phyloP scores from a whole-genome alignment of 2,797 vertebrate genomes.

The Pangasius krempfi region DNA sequence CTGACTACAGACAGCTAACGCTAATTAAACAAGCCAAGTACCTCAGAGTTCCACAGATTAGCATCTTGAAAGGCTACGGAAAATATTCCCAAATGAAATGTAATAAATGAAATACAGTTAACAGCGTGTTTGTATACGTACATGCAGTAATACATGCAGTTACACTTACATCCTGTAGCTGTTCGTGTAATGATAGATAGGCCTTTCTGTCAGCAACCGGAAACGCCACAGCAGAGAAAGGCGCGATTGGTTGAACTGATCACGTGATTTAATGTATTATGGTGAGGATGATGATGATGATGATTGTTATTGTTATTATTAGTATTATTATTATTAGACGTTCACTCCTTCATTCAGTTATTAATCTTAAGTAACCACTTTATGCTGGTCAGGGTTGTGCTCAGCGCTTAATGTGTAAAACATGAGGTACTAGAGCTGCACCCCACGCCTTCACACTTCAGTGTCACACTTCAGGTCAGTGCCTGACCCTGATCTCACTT shows the following conservation, averaged over 20 bases:
- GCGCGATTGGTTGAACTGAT: neutral
- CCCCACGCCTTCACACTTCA: neutral
- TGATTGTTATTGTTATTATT: neutral
- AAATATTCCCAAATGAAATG: neutral
- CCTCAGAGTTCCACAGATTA: neutral
- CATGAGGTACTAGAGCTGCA: neutral
- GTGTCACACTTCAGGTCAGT: neutral
- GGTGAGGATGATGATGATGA: neutral
- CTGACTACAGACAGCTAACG: neutral
- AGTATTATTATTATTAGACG: too few species aligned
- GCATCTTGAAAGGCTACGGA: neutral
- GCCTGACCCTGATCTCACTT: neutral
- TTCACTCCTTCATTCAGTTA: too few species aligned
- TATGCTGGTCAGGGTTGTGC: neutral
- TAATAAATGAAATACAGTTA: neutral
- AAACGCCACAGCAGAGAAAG: neutral
- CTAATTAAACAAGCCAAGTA: constrained; percentile 2
- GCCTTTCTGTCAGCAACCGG: neutral
- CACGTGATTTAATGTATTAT: constrained; percentile 7
- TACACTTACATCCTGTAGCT: constrained; percentile 22
- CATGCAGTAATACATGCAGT: neutral
- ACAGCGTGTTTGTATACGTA: neutral
- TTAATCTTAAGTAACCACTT: neutral
- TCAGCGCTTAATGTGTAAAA: neutral
- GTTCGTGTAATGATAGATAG: neutral